Conservation (phyloP, 2,888 invertebrate species). For the Phania funesta region DNA sequence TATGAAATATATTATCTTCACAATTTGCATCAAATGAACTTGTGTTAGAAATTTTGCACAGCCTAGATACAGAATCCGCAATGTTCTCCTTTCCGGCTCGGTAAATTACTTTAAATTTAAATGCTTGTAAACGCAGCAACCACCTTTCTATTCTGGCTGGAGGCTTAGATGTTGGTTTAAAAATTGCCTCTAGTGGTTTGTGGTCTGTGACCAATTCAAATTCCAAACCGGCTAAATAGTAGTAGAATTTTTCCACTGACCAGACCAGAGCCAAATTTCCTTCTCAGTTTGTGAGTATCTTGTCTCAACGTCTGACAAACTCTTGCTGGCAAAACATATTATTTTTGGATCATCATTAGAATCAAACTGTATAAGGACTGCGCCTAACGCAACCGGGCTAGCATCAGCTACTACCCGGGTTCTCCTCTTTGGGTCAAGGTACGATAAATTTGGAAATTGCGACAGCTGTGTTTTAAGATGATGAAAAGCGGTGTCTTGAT, state of each 20-base stretch:
- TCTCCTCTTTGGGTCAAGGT: constrained; percentile 52
- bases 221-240: too few species aligned
- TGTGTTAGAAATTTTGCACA: constrained; percentile 40
- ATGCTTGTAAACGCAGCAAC: constrained; percentile 30
- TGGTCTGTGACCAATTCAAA: constrained; percentile 60
- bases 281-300: constrained; percentile 66
- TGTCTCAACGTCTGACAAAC: constrained; percentile 60
- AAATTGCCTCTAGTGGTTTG: constrained; percentile 57
- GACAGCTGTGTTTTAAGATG: constrained; percentile 47
- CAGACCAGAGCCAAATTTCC: too few species aligned
- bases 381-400: constrained; percentile 64
- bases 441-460: constrained; percentile 56
- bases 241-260: too few species aligned
- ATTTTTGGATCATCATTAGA: constrained; percentile 53
- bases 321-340: constrained; percentile 64
- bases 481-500: constrained; percentile 59
- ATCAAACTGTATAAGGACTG: constrained; percentile 62
- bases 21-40: constrained; percentile 25
- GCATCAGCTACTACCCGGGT: constrained; percentile 63
- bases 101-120: constrained; percentile 36
- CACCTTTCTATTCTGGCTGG: too few species aligned
- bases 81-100: constrained; percentile 41
- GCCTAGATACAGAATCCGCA: constrained; percentile 45
- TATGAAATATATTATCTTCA: constrained; percentile 24
- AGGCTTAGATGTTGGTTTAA: constrained; percentile 60